Evolutionary conservation across 2,888 invertebrate genomes (phyloP).

Genomic region (Drosophila diplacantha): DNA sequence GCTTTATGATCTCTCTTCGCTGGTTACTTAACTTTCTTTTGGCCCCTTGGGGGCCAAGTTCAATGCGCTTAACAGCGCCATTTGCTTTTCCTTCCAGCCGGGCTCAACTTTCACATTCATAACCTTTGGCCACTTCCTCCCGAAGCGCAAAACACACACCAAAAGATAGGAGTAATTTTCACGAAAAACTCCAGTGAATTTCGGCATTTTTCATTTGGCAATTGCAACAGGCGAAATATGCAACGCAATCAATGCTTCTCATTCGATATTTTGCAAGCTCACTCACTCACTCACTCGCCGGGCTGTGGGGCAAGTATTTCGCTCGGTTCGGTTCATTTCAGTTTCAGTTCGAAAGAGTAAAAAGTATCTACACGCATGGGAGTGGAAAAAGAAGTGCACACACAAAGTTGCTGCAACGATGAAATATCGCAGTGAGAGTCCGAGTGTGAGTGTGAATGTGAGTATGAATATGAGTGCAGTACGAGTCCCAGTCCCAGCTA

Average conservation of each 20-base stretch:
- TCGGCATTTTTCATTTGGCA: slow-evolving; percentile 27
- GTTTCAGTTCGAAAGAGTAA: slow-evolving; percentile 6
- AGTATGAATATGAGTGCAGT: slow-evolving; percentile 13
- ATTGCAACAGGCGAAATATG: slow-evolving; percentile 27
- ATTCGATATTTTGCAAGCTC: slow-evolving; percentile 41
- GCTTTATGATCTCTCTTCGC: slow-evolving; percentile 49
- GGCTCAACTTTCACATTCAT: slow-evolving; percentile 63
- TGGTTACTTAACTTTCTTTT: slow-evolving; percentile 67
- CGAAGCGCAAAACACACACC: slow-evolving; percentile 1
- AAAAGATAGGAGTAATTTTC: slow-evolving; percentile 3
- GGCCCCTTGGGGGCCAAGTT: slow-evolving; percentile 46
- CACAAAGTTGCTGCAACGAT: slow-evolving; percentile 49
- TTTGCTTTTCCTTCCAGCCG: slow-evolving; percentile 44
- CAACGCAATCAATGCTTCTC: slow-evolving; percentile 39
- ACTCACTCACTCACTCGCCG: slow-evolving; percentile 10
- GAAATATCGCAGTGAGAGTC: slow-evolving; percentile 50
- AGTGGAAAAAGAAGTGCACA: slow-evolving; percentile 36
- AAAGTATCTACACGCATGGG: slow-evolving; percentile 32
- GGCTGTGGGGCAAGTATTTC: slow-evolving; percentile 38
- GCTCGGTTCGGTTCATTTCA: slow-evolving; percentile 8
- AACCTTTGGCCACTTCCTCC: slow-evolving; percentile 67
- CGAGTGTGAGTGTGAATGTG: slow-evolving; percentile 4
- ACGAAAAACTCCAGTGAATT: slow-evolving; percentile 14
- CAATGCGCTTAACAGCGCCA: slow-evolving; percentile 61
- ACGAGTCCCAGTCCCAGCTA: slow-evolving; percentile 45